Percentiles rank a stretch among this genome's conserved stretches.
Evolutionary conservation across 2,888 invertebrate genomes (phyloP).

Genomic region (Sinopyrophorus schimmeli): DNA sequence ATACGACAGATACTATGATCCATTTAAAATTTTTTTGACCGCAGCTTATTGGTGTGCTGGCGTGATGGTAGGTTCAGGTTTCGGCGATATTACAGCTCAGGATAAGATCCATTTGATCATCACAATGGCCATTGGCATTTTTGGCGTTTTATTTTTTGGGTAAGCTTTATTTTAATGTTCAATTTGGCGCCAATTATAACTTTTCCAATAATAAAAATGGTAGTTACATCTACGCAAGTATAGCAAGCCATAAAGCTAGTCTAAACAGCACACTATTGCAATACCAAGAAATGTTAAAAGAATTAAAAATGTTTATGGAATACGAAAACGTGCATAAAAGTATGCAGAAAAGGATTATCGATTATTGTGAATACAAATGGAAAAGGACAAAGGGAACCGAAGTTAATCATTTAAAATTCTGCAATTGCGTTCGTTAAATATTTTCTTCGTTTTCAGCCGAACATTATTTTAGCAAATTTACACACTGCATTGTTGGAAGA

Average conservation of each 20-base stretch:
- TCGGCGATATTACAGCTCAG: conserved; percentile 32
- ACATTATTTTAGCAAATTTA: conserved; percentile 53
- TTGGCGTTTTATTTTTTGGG: conserved; percentile 33
- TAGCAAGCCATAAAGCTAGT: conserved; percentile 33
- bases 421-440: too few relatives aligned
- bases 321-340: conserved; percentile 27
- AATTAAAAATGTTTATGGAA: conserved; percentile 31
- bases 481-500: conserved; percentile 61
- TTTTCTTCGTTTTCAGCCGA: conserved; percentile 45
- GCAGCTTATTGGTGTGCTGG: conserved; percentile 33
- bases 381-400: conserved; percentile 57
- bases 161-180: too few relatives aligned
- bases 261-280: conserved; percentile 28
- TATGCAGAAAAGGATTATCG: conserved; percentile 51
- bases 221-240: conserved; percentile 35
- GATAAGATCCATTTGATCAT: conserved; percentile 28
- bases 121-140: conserved; percentile 24
- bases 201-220: not conserved
- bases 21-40: conserved; percentile 32
- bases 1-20: conserved; percentile 25
- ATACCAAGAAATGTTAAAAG: conserved; percentile 30
- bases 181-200: too few relatives aligned
- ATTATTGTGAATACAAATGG: conserved; percentile 61
- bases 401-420: too few relatives aligned
- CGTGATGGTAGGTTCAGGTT: conserved; percentile 29